Base-by-base conservation (phyloP, 2,113 vertebrate genomes). In the Sphaerodactylus townsendi region DNA sequence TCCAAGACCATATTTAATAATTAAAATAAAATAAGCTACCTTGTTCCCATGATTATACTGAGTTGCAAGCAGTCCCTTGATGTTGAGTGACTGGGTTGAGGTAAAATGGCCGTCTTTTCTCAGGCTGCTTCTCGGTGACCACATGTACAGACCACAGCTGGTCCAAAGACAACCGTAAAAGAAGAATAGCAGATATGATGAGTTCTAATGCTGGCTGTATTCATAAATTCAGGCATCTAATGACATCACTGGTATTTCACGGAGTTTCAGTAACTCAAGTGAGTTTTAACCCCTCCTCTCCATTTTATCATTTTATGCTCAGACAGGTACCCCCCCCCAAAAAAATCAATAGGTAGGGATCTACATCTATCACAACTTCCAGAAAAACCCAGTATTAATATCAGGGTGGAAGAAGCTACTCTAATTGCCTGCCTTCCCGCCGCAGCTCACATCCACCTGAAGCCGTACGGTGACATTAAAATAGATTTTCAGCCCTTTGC, bases 361-460 rank as follows among this genome's bases (percentile, higher is more conserved):
- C 87, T 92, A 88, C 89, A 89, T 93, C 89, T 86, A 93, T 90
- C 91, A 90, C 44, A 88, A 66, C 37, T 69, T 85, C 87, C 78
- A 90, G 83, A 92, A 94, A n/a, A 73, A 33, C 81, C 87, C 85
- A 90, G 72, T 88, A 86, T 72, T 91, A 90, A 88, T 88, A 91
- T 17, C 10, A 56, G 91, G n/a, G 92, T 28, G 82, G 69, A 70
- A 88, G 87, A 90, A 87, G 81, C 69, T 87, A 84, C 77, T 89
- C 82, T 91, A 89, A 93, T 88, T 90, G 91, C 90, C 92, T 91
- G 82, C 78, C 89, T 85, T 91, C 87, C 84, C 89, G 2, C 30
- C 10, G 86, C n/a, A 87, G 73, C 88, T 91, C 2, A 2, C 92
- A 91, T 90, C 88, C 92, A 91, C 74, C 84, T 82, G 88, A 92